A percentile compares a stretch with the other conserved stretches of the same genome.
phyloP scores from a whole-genome alignment of 2,113 vertebrate species.

The Crocuta crocuta region DNA sequence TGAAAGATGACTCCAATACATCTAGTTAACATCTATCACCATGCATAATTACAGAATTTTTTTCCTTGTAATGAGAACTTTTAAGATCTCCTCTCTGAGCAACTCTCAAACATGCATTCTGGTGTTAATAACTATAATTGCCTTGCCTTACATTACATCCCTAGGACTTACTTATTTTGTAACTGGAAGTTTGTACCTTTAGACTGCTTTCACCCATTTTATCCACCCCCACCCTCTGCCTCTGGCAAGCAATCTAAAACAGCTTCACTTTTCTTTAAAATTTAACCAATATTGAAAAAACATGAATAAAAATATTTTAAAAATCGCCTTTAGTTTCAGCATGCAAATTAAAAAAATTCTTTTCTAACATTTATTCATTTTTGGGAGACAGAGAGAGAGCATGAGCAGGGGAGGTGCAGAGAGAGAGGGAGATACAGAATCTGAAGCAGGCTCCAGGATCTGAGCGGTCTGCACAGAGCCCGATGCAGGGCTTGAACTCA shows the following conservation, averaged over 20 bases:
- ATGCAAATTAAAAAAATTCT: background rate
- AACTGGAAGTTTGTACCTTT: background rate
- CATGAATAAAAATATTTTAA: background rate
- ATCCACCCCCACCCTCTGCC: background rate
- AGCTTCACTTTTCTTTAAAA: background rate
- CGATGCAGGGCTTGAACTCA: too few species aligned
- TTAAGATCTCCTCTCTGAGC: background rate
- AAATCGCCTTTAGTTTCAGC: background rate
- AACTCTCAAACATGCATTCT: background rate
- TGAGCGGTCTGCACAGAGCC: too few species aligned
- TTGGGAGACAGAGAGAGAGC: too few species aligned
- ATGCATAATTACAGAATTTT: background rate
- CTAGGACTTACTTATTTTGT: background rate
- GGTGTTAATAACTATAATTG: background rate
- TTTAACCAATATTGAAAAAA: background rate
- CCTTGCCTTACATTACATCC: background rate
- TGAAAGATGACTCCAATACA: background rate
- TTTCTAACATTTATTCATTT: too few species aligned
- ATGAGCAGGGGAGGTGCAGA: too few species aligned
- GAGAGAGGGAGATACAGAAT: too few species aligned
- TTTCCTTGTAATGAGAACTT: background rate
- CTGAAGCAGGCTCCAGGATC: too few species aligned
- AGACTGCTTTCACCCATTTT: background rate
- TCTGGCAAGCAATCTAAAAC: background rate
- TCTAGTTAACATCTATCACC: background rate